Evolutionary conservation across 2,888 invertebrate genomes (phyloP), one percentile per base, ranked within the genome.

Genomic region (Mythimna pallens): DNA sequence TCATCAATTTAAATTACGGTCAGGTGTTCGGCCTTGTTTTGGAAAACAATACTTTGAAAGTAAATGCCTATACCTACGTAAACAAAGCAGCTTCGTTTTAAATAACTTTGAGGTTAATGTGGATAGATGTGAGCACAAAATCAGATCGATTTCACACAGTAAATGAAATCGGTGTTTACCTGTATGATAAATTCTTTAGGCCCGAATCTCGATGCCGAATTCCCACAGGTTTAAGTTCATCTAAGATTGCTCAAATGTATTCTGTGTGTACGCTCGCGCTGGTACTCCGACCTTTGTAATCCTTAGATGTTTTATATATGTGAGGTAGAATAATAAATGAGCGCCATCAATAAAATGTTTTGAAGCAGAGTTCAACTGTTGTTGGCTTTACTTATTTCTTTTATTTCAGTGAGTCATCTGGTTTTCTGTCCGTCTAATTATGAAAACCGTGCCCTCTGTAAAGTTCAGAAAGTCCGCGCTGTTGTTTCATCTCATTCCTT

Each of bases 401-500:
- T 71, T 64, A 50, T 76, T 69, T 72, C n/a, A 30, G n/a, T 25
- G 68, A 52, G 52, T 59, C 69, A 70, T 80, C 72, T 63, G 61
- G 54, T 62, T 68, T 55, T 73, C 67, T 67, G 57, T 65, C 63
- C 30, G 55, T 57, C 71, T 73, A 66, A 76, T 77, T 77, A 82
- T 74, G 78, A 84, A 81, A 84, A 76, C 80, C 63, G 59, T n/a
- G 54, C 43, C 65, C 70, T 80, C 78, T 67, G 64, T 40, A 65
- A 82, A 83, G 72, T 82, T 78, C 68, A 73, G 52, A 76, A 82
- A 84, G 82, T 80, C 78, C 40, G 66, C 30, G 73, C 72, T 82
- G 73, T 71, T 86, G 82, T 87, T 88, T 86, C 87, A 85, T 86
- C 82, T 86, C 57, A 86, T 87, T 87, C 76, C 79, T 81, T 86